Evolutionary conservation across 1,140 invertebrate genomes (phyloP).

Genomic region (Hydropsyche tenuis): DNA sequence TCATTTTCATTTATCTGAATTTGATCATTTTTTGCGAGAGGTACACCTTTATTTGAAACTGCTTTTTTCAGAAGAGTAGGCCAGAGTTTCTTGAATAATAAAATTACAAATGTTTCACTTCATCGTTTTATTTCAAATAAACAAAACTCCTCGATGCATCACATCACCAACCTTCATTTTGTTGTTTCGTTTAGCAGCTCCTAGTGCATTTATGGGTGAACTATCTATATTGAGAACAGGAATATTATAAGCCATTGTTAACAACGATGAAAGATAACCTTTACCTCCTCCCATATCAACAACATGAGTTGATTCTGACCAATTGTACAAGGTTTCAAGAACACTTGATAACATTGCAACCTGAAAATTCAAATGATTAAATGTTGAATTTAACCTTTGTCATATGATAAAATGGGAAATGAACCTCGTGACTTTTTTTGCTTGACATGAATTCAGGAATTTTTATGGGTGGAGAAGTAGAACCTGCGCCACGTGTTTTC

Average conservation of each 20-base stretch:
- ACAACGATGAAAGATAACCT: slow-evolving; percentile 79
- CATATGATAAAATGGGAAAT: too few species aligned
- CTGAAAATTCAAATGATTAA: slow-evolving; percentile 49
- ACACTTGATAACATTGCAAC: slow-evolving; percentile 63
- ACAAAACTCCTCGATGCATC: not conserved
- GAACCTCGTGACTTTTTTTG: slow-evolving; percentile 86
- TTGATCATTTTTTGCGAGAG: not conserved
- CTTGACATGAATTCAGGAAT: slow-evolving; percentile 74
- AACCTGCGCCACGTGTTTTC: slow-evolving; percentile 50
- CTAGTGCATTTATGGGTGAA: slow-evolving; percentile 67
- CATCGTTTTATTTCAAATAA: not conserved
- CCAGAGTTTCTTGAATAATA: slow-evolving; percentile 55
- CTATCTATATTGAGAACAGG: slow-evolving; percentile 83
- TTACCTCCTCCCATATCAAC: slow-evolving; percentile 88
- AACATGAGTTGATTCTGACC: slow-evolving; percentile 58
- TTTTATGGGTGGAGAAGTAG: slow-evolving; percentile 54
- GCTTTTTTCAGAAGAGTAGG: slow-evolving; percentile 56
- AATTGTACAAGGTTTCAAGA: slow-evolving; percentile 58
- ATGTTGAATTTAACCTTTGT: too few species aligned
- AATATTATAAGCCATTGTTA: slow-evolving; percentile 73
- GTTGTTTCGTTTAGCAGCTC: slow-evolving; percentile 67
- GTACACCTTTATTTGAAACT: slow-evolving; percentile 37
- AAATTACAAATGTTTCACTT: not conserved
- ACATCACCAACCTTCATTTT: slow-evolving; percentile 63
- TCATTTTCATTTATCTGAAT: not conserved